Base-by-base conservation (phyloP, 2,888 invertebrate genomes). In the Andrena flavipes region DNA sequence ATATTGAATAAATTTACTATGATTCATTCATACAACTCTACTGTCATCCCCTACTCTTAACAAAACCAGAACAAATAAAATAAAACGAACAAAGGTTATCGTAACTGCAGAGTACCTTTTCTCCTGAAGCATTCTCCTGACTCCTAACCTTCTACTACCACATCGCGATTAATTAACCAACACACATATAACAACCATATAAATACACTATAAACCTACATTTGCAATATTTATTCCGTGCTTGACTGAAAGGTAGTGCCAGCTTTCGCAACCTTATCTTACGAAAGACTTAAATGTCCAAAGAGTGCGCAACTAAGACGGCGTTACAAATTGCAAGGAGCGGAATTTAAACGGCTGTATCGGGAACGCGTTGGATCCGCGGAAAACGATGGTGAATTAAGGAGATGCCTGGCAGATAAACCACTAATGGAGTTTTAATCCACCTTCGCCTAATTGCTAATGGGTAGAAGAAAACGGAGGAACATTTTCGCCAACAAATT, bases 361-460 rank as follows among this genome's bases (percentile, higher is more conserved):
- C 23, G 7, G 29, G 48, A 26, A 48, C n/a, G 4, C 6, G n/a
- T 51, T 10, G 60, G n/a, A 62, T 54, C 33, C 48, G 49, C 64
- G 35, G 42, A 8, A 56, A 63, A 56, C 20, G 23, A 20, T 33
- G 10, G 26, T 10, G 62, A 60, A 54, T 48, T 54, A 48, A 35
- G n/a, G 54, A 56, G 84, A 81, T 85, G 81, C 81, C 77, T 72
- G 77, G 48, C 76, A 84, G 90, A 90, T 90, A 91, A 87, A 76
- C 82, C 81, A 83, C 78, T 89, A 89, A 90, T 88, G 90, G 90
- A 84, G 87, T 88, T 90, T 90, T 89, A 90, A 89, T 90, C 83
- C 82, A 54, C 67, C 79, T 73, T 77, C 84, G 88, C 87, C 85
- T 90, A 90, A 90, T 90, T 90, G 88, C 88, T 81, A 87, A 86